These are phyloP conservation scores for Stichopus horrens DNA, from an alignment of 53 echinoderm and acorn worm genomes.

Conservation along the genomic window DNA sequence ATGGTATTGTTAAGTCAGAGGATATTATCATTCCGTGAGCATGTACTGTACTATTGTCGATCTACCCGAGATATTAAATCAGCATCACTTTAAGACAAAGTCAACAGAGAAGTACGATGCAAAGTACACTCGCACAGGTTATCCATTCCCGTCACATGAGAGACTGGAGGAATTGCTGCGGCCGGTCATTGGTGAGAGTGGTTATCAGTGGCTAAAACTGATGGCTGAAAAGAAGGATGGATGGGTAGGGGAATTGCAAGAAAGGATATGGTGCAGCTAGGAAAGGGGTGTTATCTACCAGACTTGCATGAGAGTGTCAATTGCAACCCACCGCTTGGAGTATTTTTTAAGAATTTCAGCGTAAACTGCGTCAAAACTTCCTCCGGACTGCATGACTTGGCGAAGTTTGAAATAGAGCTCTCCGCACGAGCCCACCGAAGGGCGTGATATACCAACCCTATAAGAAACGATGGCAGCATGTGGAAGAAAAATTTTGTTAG, in stretches of 20 bases:
- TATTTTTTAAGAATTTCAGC: constrained; percentile 45
- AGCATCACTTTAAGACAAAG: too few relatives aligned
- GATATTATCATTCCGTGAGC: too few relatives aligned
- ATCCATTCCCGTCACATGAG: too few relatives aligned
- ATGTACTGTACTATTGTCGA: too few relatives aligned
- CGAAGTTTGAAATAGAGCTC: constrained; percentile 46
- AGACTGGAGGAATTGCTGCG: too few relatives aligned
- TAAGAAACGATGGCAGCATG: constrained; percentile 27
- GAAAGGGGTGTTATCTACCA: constrained; percentile 36
- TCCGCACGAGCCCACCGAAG: constrained; percentile 46
- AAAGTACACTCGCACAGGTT: too few relatives aligned
- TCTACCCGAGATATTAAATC: too few relatives aligned
- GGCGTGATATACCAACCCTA: constrained; percentile 48
- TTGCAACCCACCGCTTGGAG: constrained; percentile 53
- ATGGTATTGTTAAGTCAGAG: too few relatives aligned
- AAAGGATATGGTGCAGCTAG: constrained; percentile 23
- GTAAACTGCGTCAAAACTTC: constrained; percentile 16
- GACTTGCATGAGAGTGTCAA: constrained; percentile 29
- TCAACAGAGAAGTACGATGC: too few relatives aligned
- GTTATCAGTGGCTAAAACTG: not conserved
- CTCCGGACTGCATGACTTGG: constrained; percentile 30
- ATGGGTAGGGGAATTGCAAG: constrained; percentile 9
- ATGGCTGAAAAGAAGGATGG: not conserved
- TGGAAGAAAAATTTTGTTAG: not conserved
- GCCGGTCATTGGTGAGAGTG: not conserved